Percentiles rank a stretch among this genome's conserved stretches.
phyloP scores from a whole-genome alignment of 2,797 vertebrate species.

The Hapalemur alaotrensis region DNA sequence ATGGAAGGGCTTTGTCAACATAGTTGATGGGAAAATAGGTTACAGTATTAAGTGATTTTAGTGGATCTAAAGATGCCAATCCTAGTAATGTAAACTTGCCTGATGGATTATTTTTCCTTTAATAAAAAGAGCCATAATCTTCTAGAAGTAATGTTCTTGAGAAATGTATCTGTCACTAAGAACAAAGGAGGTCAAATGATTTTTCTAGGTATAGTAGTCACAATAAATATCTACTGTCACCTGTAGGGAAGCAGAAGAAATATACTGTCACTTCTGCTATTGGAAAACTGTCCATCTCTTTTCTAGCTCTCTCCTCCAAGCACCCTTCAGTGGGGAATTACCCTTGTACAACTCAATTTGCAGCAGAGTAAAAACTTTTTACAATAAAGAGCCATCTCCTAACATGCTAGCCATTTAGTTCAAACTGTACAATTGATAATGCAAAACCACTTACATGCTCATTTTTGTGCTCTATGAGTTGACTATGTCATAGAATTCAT shows the following conservation, averaged over 20 bases:
- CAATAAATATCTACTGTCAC: constrained; percentile 61
- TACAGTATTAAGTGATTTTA: constrained; percentile 26
- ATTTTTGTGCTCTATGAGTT: neutral
- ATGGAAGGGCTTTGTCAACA: neutral
- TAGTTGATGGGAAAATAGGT: neutral
- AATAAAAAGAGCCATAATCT: constrained; percentile 31
- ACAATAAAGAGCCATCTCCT: neutral
- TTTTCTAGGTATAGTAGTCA: constrained; percentile 44
- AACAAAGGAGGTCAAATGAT: constrained; percentile 58
- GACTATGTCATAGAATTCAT: neutral
- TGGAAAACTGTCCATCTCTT: constrained; percentile 68
- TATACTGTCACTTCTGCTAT: constrained; percentile 61
- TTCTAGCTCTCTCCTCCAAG: neutral
- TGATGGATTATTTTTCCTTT: constrained; percentile 42
- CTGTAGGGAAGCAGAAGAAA: constrained; percentile 38
- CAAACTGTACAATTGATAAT: neutral
- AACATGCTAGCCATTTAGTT: neutral
- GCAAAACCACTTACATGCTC: neutral
- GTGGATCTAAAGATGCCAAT: constrained; percentile 4
- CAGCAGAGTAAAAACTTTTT: neutral
- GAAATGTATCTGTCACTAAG: constrained; percentile 69
- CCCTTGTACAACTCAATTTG: constrained; percentile 52
- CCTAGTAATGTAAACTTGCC: constrained; percentile 32
- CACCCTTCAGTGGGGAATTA: constrained; percentile 34
- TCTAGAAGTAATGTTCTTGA: constrained; percentile 38